Base-by-base conservation (phyloP, 2,113 vertebrate genomes). In the Choloepus hoffmanni region DNA sequence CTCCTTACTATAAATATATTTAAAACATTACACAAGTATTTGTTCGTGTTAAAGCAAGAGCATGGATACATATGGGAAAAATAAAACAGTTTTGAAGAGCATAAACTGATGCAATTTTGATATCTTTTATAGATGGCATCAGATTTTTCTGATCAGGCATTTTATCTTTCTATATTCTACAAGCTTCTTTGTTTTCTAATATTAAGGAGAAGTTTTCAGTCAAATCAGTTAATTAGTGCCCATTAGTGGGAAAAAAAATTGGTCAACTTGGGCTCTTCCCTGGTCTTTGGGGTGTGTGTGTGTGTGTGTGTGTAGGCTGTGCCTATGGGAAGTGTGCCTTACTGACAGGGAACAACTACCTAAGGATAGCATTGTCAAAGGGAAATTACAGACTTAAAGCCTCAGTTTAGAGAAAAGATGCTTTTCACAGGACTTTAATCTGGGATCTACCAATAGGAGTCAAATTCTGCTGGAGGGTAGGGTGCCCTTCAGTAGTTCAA, bases 151-250 rank as follows among this genome's bases (percentile, higher is more conserved):
- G 63, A 92, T 43, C 62, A 83, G 43, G 14, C 3, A n/a, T 82
- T 94, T 95, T 96, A 62, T 77, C 62, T 45, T 73, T 87, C 28
- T 91, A 2, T 81, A 68, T 68, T 77, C 48, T 93, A 8, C 58
- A 91, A 92, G n/a, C 19, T 92, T 0, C 26, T 68, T 26, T 81
- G 15, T 45, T 28, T 16, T 81, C 18, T 63, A 19, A 4, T 58
- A 89, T 28, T 2, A 62, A 92, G 26, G 36, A 95, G 60, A 82
- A 81, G 26, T 87, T 92, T 96, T 89, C 15, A 85, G 83, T 67
- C 12, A 85, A 65, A 76, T 76, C 14, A 76, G 16, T 92, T 89
- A 95, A 90, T 95, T 91, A 50, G 65, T 81, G 28, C 2, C 21
- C 16, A 86, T 84, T 86, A 58, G n/a, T 65, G 40, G 40, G 11